Conservation (phyloP, 1,140 invertebrate species). For the Coelopa frigida region DNA sequence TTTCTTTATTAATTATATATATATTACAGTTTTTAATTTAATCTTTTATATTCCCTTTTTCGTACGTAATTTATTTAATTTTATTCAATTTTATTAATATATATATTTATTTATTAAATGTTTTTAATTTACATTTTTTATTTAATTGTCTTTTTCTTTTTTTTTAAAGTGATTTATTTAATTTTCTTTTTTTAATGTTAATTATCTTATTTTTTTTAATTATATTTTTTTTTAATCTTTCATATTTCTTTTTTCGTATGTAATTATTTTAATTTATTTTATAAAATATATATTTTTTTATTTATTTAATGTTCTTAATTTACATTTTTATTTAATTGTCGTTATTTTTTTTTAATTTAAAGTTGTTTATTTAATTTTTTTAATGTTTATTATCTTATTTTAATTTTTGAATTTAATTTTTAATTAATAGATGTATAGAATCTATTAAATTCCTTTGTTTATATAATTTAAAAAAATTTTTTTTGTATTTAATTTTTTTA, state of each 20-base stretch:
- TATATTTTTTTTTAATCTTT: constrained; percentile 3
- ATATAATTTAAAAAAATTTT: not conserved
- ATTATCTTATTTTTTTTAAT: not conserved
- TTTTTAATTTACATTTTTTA: not conserved
- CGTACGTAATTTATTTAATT: not conserved
- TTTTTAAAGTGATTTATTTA: not conserved
- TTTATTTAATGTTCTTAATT: not conserved
- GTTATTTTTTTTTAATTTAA: not conserved
- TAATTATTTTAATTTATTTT: not conserved
- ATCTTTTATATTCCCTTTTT: constrained; percentile 1
- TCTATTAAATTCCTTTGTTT: not conserved
- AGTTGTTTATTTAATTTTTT: not conserved
- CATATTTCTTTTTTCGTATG: not conserved
- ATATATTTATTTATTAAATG: not conserved
- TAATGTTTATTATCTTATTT: not conserved
- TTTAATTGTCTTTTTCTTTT: not conserved
- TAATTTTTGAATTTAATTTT: not conserved
- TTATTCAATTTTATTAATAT: not conserved
- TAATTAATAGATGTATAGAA: not conserved
- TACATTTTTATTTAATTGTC: constrained; percentile 5
- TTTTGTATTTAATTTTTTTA: not conserved
- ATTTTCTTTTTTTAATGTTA: not conserved
- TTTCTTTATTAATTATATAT: constrained; percentile 1
- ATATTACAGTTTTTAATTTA: not conserved
- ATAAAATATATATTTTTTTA: not conserved